Percentiles rank a stretch among this genome's conserved stretches.
phyloP scores from a whole-genome alignment of 2,113 vertebrate species.

The Peromyscus leucopus region DNA sequence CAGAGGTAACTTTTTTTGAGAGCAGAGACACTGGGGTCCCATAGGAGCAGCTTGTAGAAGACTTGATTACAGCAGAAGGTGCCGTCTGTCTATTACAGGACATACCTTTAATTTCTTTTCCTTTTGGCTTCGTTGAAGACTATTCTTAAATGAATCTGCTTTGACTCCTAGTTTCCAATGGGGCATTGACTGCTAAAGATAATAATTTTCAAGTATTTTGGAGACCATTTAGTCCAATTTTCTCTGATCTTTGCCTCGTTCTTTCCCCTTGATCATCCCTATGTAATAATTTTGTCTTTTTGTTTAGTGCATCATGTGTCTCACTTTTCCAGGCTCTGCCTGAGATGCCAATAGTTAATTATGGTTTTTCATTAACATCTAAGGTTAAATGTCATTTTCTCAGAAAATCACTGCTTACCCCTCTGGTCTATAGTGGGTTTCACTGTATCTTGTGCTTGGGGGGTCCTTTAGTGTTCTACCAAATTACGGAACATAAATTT shows the following conservation, averaged over 20 bases:
- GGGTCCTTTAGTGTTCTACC: background rate
- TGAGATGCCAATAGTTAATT: too few species aligned
- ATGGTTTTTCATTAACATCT: background rate
- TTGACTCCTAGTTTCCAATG: background rate
- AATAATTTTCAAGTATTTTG: background rate
- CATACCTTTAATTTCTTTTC: fast-evolving
- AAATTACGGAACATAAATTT: background rate
- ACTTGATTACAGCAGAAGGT: background rate
- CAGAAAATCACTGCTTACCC: background rate
- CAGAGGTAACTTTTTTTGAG: background rate
- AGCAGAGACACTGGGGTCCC: background rate
- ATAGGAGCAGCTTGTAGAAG: background rate
- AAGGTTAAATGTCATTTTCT: background rate
- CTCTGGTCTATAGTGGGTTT: background rate
- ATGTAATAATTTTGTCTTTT: background rate
- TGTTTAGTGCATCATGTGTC: background rate
- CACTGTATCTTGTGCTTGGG: background rate
- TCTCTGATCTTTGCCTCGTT: background rate
- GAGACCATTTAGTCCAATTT: too few species aligned
- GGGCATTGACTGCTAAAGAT: background rate
- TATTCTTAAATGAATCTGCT: background rate
- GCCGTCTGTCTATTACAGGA: background rate
- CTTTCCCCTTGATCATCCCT: background rate
- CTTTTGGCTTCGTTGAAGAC: background rate
- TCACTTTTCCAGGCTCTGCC: background rate